These are phyloP conservation scores for Eupeodes luniger DNA, from an alignment of 2,888 invertebrate genomes.

Conservation along the genomic window DNA sequence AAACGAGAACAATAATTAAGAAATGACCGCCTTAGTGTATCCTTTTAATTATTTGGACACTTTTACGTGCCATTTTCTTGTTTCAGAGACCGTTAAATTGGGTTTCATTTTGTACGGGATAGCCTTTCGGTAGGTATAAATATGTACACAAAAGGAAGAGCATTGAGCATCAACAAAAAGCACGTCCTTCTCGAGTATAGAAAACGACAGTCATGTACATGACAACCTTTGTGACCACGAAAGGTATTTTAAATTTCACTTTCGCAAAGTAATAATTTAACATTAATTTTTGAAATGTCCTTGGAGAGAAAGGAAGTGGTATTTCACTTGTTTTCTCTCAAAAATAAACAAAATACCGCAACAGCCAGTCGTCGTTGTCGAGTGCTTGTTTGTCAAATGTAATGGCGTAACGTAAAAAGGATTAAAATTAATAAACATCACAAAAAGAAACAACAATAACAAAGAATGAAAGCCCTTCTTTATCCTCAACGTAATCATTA, in stretches of 20 bases:
- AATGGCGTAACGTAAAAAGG: conserved; percentile 50
- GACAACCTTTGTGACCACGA: conserved; percentile 51
- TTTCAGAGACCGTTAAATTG: conserved; percentile 60
- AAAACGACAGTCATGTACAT: neutral
- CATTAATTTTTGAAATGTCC: conserved; percentile 7
- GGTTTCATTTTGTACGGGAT: conserved; percentile 60
- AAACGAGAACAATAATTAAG: conserved; percentile 68
- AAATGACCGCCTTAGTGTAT: conserved; percentile 69
- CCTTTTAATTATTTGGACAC: conserved; percentile 70
- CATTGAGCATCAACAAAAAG: too few species aligned
- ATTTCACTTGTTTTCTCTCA: neutral
- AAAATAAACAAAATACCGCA: neutral
- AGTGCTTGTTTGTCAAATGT: conserved; percentile 17
- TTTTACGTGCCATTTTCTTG: conserved; percentile 65
- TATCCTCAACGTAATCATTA: conserved; percentile 64
- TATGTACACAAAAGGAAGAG: conserved; percentile 27
- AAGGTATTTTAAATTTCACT: conserved; percentile 54
- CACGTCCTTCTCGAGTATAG: neutral
- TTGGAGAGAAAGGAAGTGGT: neutral
- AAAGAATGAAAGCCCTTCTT: conserved; percentile 36
- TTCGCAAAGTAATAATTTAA: conserved; percentile 24
- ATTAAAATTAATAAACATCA: conserved; percentile 59
- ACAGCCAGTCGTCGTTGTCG: neutral
- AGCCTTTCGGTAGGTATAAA: conserved; percentile 50
- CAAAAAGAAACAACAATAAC: neutral